phyloP scores from a whole-genome alignment of 2,888 invertebrate species.

The Apodemia duryi region DNA sequence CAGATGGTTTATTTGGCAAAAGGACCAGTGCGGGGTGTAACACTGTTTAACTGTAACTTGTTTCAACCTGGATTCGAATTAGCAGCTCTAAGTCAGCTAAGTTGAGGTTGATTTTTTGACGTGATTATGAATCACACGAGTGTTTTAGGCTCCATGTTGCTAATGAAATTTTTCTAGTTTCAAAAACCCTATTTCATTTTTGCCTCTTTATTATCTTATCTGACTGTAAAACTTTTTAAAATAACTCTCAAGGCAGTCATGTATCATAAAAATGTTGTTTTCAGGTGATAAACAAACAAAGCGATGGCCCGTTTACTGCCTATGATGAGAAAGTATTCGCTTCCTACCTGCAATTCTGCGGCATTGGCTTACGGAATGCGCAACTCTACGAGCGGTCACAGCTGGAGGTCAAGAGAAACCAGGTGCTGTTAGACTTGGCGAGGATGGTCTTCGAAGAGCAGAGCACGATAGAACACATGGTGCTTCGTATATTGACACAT shows the following conservation, averaged over 20 bases:
- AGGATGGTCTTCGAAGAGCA: slow-evolving; percentile 98
- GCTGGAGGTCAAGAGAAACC: slow-evolving; percentile 96
- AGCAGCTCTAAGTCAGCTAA: too few species aligned
- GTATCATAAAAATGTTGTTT: slow-evolving; percentile 22
- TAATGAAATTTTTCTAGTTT: not conserved
- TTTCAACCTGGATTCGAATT: too few species aligned
- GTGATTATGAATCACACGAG: too few species aligned
- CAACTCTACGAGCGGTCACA: slow-evolving; percentile 97
- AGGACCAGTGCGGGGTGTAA: too few species aligned
- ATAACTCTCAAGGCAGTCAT: not conserved
- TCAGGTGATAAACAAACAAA: slow-evolving; percentile 93
- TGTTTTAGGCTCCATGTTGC: too few species aligned
- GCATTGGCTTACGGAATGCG: slow-evolving; percentile 96
- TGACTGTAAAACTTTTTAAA: not conserved
- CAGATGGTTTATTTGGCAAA: too few species aligned
- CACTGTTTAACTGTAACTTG: too few species aligned
- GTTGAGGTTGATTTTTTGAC: too few species aligned
- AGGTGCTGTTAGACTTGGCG: slow-evolving; percentile 95
- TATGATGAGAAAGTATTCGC: slow-evolving; percentile 95
- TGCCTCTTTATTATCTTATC: too few species aligned
- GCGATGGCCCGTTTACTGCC: slow-evolving; percentile 89
- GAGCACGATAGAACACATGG: slow-evolving; percentile 97
- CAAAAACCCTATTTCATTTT: too few species aligned
- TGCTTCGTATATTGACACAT: slow-evolving; percentile 94
- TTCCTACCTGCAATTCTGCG: slow-evolving; percentile 97